Conservation (phyloP, 2,797 vertebrate species). For the Podargus strigoides region DNA sequence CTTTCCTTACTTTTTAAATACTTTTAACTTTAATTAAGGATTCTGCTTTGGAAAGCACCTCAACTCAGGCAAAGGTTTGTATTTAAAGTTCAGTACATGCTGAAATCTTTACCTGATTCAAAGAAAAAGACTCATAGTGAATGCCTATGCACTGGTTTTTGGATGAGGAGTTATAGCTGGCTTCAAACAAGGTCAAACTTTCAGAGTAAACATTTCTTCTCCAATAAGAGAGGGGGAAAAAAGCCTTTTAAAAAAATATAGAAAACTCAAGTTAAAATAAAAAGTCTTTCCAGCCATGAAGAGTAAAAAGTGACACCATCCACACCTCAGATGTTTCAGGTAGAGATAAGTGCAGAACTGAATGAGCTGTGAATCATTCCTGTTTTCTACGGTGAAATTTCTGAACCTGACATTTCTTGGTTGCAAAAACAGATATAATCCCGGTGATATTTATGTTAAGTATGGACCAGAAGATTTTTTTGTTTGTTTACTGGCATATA, state of each 20-base stretch:
- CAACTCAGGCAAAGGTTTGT: background rate
- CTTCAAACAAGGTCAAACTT: background rate
- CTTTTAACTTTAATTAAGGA: background rate
- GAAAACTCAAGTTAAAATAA: background rate
- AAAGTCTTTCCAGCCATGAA: background rate
- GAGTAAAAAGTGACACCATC: background rate
- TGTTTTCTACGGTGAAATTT: background rate
- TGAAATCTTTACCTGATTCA: background rate
- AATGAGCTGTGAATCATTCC: background rate
- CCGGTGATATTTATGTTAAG: background rate
- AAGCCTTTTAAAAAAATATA: background rate
- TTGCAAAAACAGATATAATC: background rate
- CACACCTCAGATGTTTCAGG: background rate
- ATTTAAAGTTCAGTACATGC: background rate
- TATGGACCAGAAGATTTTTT: background rate
- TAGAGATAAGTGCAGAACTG: background rate
- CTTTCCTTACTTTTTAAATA: background rate
- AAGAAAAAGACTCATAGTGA: background rate
- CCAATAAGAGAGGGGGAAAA: background rate
- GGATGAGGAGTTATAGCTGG: background rate
- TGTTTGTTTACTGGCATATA: background rate
- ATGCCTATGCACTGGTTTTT: background rate
- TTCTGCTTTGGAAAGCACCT: background rate
- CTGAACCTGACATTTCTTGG: background rate
- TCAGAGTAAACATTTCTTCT: background rate